These are phyloP conservation scores for Colletes latitarsis DNA, from an alignment of 1,140 invertebrate species.

Conservation along the genomic window DNA sequence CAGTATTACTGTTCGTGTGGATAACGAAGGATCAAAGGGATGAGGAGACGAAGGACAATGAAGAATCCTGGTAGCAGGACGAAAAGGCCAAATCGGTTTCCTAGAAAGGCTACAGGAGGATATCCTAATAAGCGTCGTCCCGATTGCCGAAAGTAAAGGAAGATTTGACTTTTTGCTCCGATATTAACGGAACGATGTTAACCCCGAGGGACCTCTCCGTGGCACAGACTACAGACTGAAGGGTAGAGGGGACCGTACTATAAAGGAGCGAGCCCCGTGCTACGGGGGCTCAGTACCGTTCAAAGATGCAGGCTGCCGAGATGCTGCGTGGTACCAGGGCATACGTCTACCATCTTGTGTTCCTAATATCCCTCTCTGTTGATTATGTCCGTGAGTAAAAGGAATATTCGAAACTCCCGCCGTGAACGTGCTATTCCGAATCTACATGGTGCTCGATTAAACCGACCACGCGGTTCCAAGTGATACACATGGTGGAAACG, in stretches of 20 bases:
- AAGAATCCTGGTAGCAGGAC: neutral
- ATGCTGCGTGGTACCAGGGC: slow-evolving; percentile 72
- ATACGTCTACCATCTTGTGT: slow-evolving; percentile 49
- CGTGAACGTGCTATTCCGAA: slow-evolving; percentile 17
- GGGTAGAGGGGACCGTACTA: slow-evolving; percentile 67
- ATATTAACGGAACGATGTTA: slow-evolving; percentile 75
- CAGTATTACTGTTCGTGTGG: too few species aligned
- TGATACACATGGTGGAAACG: slow-evolving; percentile 6
- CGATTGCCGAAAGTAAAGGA: slow-evolving; percentile 59
- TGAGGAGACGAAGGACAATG: neutral
- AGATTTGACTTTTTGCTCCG: slow-evolving; percentile 65
- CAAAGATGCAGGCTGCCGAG: slow-evolving; percentile 77
- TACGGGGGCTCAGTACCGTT: slow-evolving; percentile 77
- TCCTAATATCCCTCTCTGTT: slow-evolving; percentile 66
- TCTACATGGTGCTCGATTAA: neutral
- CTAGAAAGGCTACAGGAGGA: neutral
- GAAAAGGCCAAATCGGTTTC: slow-evolving; percentile 2
- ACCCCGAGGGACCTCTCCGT: slow-evolving; percentile 69
- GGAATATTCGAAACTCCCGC: slow-evolving; percentile 54
- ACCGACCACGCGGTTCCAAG: neutral
- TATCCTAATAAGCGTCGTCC: slow-evolving; percentile 22
- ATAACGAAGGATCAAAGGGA: too few species aligned
- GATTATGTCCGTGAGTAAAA: slow-evolving; percentile 74
- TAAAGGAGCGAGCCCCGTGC: slow-evolving; percentile 78
- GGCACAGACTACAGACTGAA: slow-evolving; percentile 44